These are phyloP conservation scores for Campylomormyrus tamandua DNA, from an alignment of 2,113 vertebrate species.

Conservation along the genomic window DNA sequence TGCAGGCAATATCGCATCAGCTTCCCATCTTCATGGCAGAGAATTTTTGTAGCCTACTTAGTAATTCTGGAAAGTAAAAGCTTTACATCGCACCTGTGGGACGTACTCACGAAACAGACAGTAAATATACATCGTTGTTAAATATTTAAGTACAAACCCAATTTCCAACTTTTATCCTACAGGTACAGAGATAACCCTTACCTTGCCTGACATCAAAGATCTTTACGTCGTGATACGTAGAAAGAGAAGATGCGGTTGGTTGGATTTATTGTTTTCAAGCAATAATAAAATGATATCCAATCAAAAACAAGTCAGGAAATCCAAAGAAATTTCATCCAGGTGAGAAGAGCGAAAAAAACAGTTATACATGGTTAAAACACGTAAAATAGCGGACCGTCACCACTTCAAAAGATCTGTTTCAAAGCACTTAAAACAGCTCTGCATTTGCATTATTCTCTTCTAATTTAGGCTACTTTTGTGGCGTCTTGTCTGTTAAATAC, in stretches of 20 bases:
- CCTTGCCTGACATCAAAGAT: constrained; percentile 17
- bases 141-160: background rate
- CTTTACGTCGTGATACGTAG: background rate
- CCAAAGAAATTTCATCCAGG: constrained; percentile 3
- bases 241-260: background rate
- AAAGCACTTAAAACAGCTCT: background rate
- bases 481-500: background rate
- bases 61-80: background rate
- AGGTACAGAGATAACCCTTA: background rate
- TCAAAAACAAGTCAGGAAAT: constrained; percentile 11
- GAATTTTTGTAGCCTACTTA: background rate
- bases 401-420: background rate
- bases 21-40: background rate
- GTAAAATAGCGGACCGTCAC: background rate
- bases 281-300: constrained; percentile 7
- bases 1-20: background rate
- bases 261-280: constrained; percentile 7
- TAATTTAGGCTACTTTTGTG: background rate
- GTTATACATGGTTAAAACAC: background rate
- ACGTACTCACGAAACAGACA: background rate
- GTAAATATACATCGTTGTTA: background rate
- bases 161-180: background rate
- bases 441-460: background rate
- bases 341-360: background rate
- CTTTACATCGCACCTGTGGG: background rate